Conservation (phyloP, 1,140 invertebrate genomes). For the Ladona fulva region DNA sequence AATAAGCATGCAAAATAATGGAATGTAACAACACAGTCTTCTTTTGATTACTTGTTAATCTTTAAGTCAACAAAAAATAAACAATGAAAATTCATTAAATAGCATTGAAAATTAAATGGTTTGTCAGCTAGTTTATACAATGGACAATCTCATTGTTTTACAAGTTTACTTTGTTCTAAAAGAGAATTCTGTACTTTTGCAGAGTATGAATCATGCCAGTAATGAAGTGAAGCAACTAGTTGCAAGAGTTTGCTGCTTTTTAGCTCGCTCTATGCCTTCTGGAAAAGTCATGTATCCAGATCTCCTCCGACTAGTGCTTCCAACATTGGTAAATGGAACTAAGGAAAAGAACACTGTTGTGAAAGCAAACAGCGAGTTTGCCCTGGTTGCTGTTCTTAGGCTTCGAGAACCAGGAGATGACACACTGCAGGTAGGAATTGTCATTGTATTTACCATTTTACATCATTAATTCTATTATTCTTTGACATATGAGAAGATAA, state of each 20-base stretch:
- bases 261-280: conserved; percentile 49
- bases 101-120: no score
- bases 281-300: conserved; percentile 54
- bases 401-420: conserved; percentile 61
- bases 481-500: no score
- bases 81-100: no score
- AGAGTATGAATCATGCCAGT: conserved; percentile 86
- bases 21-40: no score
- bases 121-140: no score
- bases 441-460: no score
- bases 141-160: neutral
- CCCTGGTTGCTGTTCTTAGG: conserved; percentile 73
- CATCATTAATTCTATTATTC: no score
- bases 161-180: neutral
- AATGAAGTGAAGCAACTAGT: conserved; percentile 93
- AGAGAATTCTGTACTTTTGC: conserved; percentile 29
- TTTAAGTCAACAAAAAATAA: no score
- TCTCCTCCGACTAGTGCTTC: conserved; percentile 67
- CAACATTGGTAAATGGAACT: conserved; percentile 90
- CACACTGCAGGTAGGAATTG: conserved; percentile 64
- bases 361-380: conserved; percentile 85
- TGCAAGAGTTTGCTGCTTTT: conserved; percentile 65
- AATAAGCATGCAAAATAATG: no score
- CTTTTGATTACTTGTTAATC: no score
- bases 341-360: conserved; percentile 96